Evolutionary conservation across 2,888 invertebrate species (phyloP).

Genomic region (Chrysina gloriosa): DNA sequence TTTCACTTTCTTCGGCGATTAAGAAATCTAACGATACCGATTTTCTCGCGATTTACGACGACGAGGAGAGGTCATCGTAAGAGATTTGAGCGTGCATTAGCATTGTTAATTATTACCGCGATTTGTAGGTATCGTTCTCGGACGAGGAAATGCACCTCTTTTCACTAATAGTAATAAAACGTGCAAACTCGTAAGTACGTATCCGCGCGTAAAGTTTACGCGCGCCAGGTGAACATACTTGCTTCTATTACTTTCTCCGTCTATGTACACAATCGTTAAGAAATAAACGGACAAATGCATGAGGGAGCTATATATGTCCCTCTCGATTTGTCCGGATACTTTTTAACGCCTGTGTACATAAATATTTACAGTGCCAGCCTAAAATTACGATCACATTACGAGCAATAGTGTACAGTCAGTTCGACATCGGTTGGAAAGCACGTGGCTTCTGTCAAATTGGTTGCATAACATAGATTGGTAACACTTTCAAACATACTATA

Average conservation of each 20-base stretch:
- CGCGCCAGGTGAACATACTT: not conserved
- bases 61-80: not conserved
- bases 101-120: slow-evolving; percentile 2
- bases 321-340: too few species aligned
- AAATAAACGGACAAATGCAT: too few species aligned
- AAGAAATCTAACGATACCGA: not conserved
- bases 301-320: too few species aligned
- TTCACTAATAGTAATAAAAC: too few species aligned
- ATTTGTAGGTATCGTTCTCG: not conserved
- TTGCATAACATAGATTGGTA: too few species aligned
- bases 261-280: not conserved
- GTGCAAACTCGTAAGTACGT: not conserved
- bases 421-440: too few species aligned
- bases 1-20: slow-evolving; percentile 11
- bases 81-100: not conserved
- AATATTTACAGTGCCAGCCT: too few species aligned
- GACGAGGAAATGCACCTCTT: slow-evolving; percentile 10
- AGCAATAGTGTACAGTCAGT: too few species aligned
- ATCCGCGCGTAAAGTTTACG: not conserved
- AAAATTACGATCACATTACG: too few species aligned
- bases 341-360: too few species aligned
- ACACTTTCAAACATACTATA: too few species aligned
- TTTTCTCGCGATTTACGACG: not conserved
- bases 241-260: slow-evolving; percentile 1
- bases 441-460: too few species aligned